phyloP scores from a whole-genome alignment of 2,797 vertebrate genomes.

The Mareca penelope region DNA sequence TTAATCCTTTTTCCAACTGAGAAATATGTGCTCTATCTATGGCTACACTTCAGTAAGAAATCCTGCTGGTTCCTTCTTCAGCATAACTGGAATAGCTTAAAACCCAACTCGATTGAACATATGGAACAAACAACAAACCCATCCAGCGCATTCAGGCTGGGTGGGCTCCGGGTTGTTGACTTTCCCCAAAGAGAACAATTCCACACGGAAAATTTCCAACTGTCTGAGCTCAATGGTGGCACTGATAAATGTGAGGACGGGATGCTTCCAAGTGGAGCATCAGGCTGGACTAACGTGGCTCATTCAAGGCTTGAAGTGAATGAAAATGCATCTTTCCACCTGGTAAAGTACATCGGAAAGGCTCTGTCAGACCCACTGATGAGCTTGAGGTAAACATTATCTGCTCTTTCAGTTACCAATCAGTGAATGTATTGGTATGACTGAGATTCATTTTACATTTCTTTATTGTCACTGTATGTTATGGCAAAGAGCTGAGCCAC shows the following conservation, averaged over 20 bases:
- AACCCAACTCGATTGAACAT: not conserved
- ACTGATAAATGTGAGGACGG: accelerated
- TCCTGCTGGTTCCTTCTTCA: not conserved
- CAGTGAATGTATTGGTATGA: too few relatives aligned
- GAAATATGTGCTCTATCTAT: not conserved
- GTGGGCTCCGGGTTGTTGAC: not conserved
- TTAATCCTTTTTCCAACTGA: not conserved
- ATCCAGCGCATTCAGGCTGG: not conserved
- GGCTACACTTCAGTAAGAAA: not conserved
- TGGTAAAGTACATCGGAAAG: accelerated
- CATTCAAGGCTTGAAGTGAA: not conserved
- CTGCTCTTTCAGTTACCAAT: not conserved
- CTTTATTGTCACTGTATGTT: not conserved
- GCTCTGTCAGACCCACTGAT: not conserved
- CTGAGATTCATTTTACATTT: not conserved
- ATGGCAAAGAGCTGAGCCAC: not conserved
- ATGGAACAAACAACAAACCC: not conserved
- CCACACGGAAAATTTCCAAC: not conserved
- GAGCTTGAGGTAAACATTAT: not conserved
- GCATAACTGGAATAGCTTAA: not conserved
- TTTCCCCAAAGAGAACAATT: not conserved
- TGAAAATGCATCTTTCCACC: not conserved
- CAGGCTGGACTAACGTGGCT: accelerated
- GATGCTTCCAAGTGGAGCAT: not conserved
- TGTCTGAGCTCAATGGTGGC: accelerated